Evolutionary conservation across 2,797 vertebrate genomes (phyloP).

Genomic region (Malacoctenus gilli): DNA sequence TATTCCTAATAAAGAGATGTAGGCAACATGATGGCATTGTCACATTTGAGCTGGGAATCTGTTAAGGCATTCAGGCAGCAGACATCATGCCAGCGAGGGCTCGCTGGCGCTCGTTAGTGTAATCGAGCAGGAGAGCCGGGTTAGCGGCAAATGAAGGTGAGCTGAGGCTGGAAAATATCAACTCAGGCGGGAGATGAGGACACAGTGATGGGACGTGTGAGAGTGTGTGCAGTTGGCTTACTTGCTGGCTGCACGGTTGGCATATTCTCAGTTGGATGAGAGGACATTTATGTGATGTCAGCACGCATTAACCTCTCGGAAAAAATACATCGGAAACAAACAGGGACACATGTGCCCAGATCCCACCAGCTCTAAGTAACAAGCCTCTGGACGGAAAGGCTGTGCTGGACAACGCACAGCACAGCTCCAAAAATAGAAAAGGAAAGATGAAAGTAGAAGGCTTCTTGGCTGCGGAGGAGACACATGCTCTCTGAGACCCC

Average conservation of each 20-base stretch:
- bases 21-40: too few species aligned
- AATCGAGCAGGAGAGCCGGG: constrained; percentile 13
- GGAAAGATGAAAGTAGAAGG: constrained; percentile 25
- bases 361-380: constrained; percentile 71
- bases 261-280: constrained; percentile 80
- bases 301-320: constrained; percentile 73
- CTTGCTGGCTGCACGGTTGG: constrained; percentile 69
- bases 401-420: constrained; percentile 52
- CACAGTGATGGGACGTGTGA: constrained; percentile 21
- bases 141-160: constrained; percentile 25
- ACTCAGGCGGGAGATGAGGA: constrained; percentile 31
- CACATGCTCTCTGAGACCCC: constrained; percentile 15
- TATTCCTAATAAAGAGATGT: too few species aligned
- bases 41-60: too few species aligned
- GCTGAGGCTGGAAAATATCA: constrained; percentile 31
- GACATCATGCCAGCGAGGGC: background rate
- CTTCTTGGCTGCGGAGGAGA: constrained; percentile 25
- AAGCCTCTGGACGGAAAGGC: constrained; percentile 61
- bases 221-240: constrained; percentile 46
- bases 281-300: constrained; percentile 80
- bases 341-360: constrained; percentile 71
- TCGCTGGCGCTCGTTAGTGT: background rate
- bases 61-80: too few species aligned
- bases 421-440: constrained; percentile 63
- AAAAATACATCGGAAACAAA: constrained; percentile 71